phyloP scores from a whole-genome alignment of 2,888 invertebrate genomes.

The Alsophila aescularia region DNA sequence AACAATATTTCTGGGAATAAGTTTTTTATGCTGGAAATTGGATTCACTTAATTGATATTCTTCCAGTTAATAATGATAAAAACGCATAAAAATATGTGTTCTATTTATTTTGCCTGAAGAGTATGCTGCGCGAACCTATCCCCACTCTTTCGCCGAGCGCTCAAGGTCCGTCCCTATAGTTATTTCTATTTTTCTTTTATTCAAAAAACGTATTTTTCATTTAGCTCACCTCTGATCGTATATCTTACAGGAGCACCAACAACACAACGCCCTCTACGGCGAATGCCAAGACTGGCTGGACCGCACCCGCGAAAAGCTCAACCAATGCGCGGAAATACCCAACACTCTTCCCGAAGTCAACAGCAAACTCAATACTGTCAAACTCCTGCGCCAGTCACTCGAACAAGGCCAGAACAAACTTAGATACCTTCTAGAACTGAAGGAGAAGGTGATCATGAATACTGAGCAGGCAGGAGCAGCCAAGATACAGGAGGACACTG shows the following conservation, averaged over 20 bases:
- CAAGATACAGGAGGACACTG: constrained; percentile 96
- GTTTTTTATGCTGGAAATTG: no score
- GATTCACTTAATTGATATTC: no score
- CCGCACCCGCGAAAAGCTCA: constrained; percentile 93
- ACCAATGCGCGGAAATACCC: constrained; percentile 91
- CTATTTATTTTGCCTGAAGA: no score
- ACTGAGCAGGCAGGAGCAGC: constrained; percentile 95
- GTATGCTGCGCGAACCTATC: no score
- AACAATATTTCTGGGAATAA: no score
- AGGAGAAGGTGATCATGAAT: constrained; percentile 87
- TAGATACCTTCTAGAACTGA: constrained; percentile 83
- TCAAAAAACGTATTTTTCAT: no score
- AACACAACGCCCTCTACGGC: constrained; percentile 95
- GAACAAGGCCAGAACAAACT: constrained; percentile 93
- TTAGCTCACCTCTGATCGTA: no score
- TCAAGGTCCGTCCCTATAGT: no score
- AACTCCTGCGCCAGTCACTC: constrained; percentile 94
- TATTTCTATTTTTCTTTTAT: no score
- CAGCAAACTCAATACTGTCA: constrained; percentile 92
- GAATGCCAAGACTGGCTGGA: constrained; percentile 98
- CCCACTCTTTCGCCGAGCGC: no score
- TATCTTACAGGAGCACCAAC: constrained; percentile 91
- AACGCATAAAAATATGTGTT: no score
- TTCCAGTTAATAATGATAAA: no score
- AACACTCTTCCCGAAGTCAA: constrained; percentile 93